Evolutionary conservation across 1,140 invertebrate species (phyloP).

Genomic region (Zaprionus nigranus): DNA sequence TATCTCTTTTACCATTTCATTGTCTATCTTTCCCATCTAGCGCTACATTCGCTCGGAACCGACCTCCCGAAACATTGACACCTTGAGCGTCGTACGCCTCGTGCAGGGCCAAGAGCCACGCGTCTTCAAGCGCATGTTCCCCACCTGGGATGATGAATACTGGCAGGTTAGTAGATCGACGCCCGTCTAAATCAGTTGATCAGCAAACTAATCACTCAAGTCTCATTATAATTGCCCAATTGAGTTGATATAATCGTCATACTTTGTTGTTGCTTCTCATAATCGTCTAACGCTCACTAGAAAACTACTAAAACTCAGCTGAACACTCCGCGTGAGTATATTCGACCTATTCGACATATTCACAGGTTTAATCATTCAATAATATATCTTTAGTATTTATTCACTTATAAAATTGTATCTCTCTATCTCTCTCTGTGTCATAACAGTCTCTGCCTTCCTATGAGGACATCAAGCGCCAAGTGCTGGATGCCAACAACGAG

Average conservation of each 20-base stretch:
- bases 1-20: too few relatives aligned
- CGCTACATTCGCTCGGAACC: constrained; percentile 87
- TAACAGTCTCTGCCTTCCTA: constrained; percentile 60
- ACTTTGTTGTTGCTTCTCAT: constrained; percentile 14
- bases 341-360: not conserved
- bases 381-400: not conserved
- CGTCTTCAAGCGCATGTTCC: constrained; percentile 89
- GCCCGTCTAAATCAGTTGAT: not conserved
- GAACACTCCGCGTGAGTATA: constrained; percentile 51
- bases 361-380: not conserved
- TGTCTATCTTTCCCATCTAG: constrained; percentile 80
- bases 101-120: constrained; percentile 89
- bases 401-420: not conserved
- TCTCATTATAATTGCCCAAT: constrained; percentile 19
- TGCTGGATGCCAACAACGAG: constrained; percentile 71
- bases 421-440: not conserved
- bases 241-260: not conserved
- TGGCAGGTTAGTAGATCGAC: constrained; percentile 86
- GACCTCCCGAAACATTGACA: constrained; percentile 86
- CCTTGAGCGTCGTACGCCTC: constrained; percentile 87
- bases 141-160: constrained; percentile 88
- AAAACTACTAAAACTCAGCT: constrained; percentile 26
- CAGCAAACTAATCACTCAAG: constrained; percentile 6
- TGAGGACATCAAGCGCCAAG: constrained; percentile 65
- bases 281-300: constrained; percentile 22